Evolutionary conservation across 2,888 invertebrate species (phyloP), one percentile per base, ranked within the genome.

Genomic region (Nineta flava): DNA sequence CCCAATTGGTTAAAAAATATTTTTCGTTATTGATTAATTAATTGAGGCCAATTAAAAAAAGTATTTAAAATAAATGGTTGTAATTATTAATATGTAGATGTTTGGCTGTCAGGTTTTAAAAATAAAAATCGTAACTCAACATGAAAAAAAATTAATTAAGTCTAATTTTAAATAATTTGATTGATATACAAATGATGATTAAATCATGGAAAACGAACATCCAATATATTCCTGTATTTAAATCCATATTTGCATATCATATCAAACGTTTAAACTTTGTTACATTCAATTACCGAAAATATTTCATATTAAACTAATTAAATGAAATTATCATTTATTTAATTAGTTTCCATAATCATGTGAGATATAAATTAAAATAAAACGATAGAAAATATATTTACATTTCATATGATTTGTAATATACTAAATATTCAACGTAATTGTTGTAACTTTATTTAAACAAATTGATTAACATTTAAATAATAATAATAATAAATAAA

Each of bases 61-160:
- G 21, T 46, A 46, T 32, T 46, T 34, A 34, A 46, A 46, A 9
- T 46, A 34, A 26, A 26, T 26, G 26, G 26, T 26, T 21, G 34
- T 21, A 38, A 35, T 46, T 31, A 34, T 34, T 35, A 46, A 57
- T 62, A 61, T 63, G 62, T 63, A 64, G 62, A 63, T 63, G 63
- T 62, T 62, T 64, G 62, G 61, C 63, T 64, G 63, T 62, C 63
- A 61, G 57, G 53, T 54, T 53, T 48, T 53, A 53, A 50, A 46
- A 34, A 19, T 19, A 15, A 21, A 34, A 34, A 46, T 46, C 46
- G 46, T 46, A 46, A 46, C 46, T 46, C 46, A 46, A 46, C 46
- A 46, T 21, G 31, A 21, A 34, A 34, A 16, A 17, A 21, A 46
- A 34, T 35, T 46, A 34, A 34, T 35, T 34, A 34, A 38, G n/a